These are phyloP conservation scores for Cheumatopsyche charites DNA, from an alignment of 1,140 invertebrate genomes.

Conservation along the genomic window DNA sequence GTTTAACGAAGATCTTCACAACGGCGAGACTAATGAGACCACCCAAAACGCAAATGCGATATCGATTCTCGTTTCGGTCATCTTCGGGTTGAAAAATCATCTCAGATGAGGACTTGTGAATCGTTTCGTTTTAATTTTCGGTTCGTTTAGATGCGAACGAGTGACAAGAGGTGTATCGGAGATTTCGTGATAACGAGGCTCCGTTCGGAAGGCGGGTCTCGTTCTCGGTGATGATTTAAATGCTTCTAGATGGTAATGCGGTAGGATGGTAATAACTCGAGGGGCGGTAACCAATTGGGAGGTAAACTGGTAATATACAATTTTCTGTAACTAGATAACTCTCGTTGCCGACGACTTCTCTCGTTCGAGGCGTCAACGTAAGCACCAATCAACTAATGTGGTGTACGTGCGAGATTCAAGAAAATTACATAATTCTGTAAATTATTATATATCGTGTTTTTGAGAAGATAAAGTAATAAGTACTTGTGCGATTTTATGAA, in stretches of 20 bases:
- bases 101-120: not conserved
- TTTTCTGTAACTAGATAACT: slow-evolving; percentile 31
- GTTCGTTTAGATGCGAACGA: not conserved
- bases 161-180: not conserved
- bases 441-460: too few species aligned
- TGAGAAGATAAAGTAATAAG: too few species aligned
- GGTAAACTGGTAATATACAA: slow-evolving; percentile 27
- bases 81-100: not conserved
- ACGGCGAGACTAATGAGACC: slow-evolving; percentile 6
- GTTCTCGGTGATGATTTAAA: slow-evolving; percentile 16
- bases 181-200: not conserved
- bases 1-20: not conserved
- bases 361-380: not conserved
- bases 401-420: not conserved
- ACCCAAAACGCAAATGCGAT: not conserved
- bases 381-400: not conserved
- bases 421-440: too few species aligned
- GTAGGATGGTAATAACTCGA: slow-evolving; percentile 22
- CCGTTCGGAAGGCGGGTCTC: slow-evolving; percentile 11
- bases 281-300: slow-evolving; percentile 24
- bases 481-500: too few species aligned
- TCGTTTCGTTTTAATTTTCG: slow-evolving; percentile 6
- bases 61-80: not conserved
- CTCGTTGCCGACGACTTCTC: slow-evolving; percentile 13
- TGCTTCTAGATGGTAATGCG: not conserved